Evolutionary conservation across 2,113 vertebrate species (phyloP), one percentile per base, ranked within the genome.

Genomic region (Columba janthina): DNA sequence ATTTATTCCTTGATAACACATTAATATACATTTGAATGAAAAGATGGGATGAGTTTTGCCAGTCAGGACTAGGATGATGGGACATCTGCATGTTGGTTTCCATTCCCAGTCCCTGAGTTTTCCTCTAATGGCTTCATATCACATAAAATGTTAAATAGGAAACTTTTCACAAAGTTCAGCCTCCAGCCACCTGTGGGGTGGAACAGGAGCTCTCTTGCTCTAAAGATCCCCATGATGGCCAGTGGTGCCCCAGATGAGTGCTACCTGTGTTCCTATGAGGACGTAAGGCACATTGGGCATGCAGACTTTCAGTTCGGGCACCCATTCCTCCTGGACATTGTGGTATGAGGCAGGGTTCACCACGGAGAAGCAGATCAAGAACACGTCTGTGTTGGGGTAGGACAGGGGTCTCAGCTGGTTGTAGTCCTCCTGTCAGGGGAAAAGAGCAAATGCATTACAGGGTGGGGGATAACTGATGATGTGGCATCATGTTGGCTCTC

Each of bases 281-380:
- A 99, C 98, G 0, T 99, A 99, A 88, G 98, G 99, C 93, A 99
- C 98, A 0, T 98, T 98, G 36, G 99, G 98, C 98, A 99, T 99
- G 97, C 98, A 98, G 80, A 98, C 98, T 77, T 98, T 99, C 70
- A 99, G 98, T 85, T 99, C 98, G 0, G 98, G 98, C 28, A 99
- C 99, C 99, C 99, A 99, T 51, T 99, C 99, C 79, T 99, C 98
- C 95, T 99, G 98, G 72, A 99, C 98, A 0, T 99, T 99, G 97
- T 99, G 98, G 90, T 98, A 99, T 1, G 99, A 99, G 71, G 99
- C 98, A 9, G 99, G 98, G 74, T 99, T 99, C 22, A 99, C 99
- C 32, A 99, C 99, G 0, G 99, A 99, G 96, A 99, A 99, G 93
- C 99, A 99, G 97, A 99, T 99, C 88, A 99, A 92, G 95, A 99